Evolutionary conservation across 2,888 invertebrate genomes (phyloP).

Genomic region (Cerastis leucographa): DNA sequence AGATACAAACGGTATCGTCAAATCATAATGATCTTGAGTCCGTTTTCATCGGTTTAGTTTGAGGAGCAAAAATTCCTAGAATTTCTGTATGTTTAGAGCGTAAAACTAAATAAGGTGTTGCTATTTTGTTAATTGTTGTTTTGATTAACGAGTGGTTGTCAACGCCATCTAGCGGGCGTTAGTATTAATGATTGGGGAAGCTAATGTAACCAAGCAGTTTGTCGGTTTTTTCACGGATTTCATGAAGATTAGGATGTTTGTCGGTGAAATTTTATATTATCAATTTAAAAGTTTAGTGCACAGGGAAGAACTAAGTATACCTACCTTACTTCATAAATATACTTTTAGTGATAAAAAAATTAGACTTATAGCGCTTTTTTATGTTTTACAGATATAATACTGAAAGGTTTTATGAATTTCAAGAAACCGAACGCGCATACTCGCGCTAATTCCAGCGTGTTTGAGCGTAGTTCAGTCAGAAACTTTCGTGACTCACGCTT

Average conservation of each 20-base stretch:
- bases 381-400: too few species aligned
- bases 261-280: not conserved
- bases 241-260: not conserved
- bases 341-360: not conserved
- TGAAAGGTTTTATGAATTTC: too few species aligned
- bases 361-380: not conserved
- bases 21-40: constrained; percentile 25
- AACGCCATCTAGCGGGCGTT: constrained; percentile 70
- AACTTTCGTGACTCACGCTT: not conserved
- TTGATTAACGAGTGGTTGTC: constrained; percentile 77
- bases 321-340: not conserved
- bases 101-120: constrained; percentile 46
- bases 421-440: not conserved
- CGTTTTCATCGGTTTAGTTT: constrained; percentile 6
- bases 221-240: not conserved
- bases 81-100: constrained; percentile 25
- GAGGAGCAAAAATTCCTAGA: constrained; percentile 7
- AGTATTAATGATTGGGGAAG: constrained; percentile 70
- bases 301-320: not conserved
- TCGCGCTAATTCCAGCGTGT: not conserved
- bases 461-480: not conserved
- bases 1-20: constrained; percentile 20
- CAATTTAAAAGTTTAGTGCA: not conserved
- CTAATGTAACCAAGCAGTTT: constrained; percentile 9
- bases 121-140: constrained; percentile 73